Evolutionary conservation across 2,888 invertebrate species (phyloP), one percentile per base, ranked within the genome.

Genomic region (Meghimatium bilineatum): DNA sequence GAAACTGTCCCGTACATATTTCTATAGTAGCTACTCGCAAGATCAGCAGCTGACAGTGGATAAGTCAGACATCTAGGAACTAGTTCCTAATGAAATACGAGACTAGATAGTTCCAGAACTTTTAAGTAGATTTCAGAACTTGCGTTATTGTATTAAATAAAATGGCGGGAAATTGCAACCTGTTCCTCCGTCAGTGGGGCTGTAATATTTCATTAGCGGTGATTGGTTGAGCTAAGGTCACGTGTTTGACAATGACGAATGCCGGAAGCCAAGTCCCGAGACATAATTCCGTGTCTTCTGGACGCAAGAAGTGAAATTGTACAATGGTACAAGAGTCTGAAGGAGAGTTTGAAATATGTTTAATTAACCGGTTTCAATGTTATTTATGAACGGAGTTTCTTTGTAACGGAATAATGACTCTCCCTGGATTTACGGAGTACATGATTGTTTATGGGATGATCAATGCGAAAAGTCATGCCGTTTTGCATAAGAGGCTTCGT

Each of bases 221-320:
- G 82, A 82, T 82, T 82, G 82, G 82, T 82, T 66, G 82, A 26
- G 29, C 36, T 34, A 34, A 36, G 82, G 82, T 82, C 82, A 82
- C 82, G 82, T 82, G 82, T 36, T 52, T 82, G 82, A 82, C 82
- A 82, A 69, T 77, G 82, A 82, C 82, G 69, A 77, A 82, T 82
- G 77, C 76, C 82, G 82, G 77, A 82, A 82, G 76, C 76, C 69
- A 56, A 52, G 49, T 69, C 52, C 36, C 32, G 20, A 38, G 69
- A 82, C 69, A 82, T 82, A 77, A 82, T 82, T 81, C 69, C 72
- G 32, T 29, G 74, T 74, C 63, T 81, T 38, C 74, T 66, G 38
- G 29, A 26, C 38, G 66, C 3, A 29, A 44, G 38, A 44, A 67
- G 29, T n/a, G 78, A 34, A n/a, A 56, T 67, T 67, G 78, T 78